Conservation (phyloP, 1,140 invertebrate genomes). For the Asbolus verrucosus region DNA sequence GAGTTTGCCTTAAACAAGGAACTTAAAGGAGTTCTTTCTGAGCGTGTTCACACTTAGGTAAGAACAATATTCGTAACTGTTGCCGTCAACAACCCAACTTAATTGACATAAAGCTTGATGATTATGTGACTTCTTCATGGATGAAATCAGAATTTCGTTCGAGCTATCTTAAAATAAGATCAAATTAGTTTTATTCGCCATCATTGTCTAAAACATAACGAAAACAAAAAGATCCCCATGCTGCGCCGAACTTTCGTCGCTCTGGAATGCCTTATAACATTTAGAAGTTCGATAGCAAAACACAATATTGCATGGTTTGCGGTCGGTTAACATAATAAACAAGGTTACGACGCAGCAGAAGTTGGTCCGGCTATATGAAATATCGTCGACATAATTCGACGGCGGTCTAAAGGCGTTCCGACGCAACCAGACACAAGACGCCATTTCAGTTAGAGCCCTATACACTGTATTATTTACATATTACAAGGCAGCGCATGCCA, state of each 20-base stretch:
- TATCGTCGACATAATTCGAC: slow-evolving; percentile 30
- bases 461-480: slow-evolving; percentile 38
- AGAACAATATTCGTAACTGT: too few species aligned
- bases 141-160: too few species aligned
- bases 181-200: neutral
- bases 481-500: slow-evolving; percentile 29
- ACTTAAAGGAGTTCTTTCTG: too few species aligned
- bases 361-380: slow-evolving; percentile 32
- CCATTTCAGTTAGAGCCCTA: slow-evolving; percentile 30
- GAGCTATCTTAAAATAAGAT: too few species aligned
- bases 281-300: slow-evolving; percentile 18
- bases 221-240: too few species aligned
- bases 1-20: too few species aligned
- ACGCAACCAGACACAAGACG: slow-evolving; percentile 29
- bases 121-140: too few species aligned
- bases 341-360: slow-evolving; percentile 23
- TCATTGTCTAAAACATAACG: neutral
- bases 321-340: slow-evolving; percentile 37
- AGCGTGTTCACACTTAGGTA: too few species aligned
- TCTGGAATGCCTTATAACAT: slow-evolving; percentile 5
- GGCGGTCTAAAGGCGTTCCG: slow-evolving; percentile 1
- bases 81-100: too few species aligned
- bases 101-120: too few species aligned
- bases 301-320: slow-evolving; percentile 32
- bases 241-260: neutral